Conservation (phyloP, 2,113 vertebrate species). For the Oncorhynchus clarkii region DNA sequence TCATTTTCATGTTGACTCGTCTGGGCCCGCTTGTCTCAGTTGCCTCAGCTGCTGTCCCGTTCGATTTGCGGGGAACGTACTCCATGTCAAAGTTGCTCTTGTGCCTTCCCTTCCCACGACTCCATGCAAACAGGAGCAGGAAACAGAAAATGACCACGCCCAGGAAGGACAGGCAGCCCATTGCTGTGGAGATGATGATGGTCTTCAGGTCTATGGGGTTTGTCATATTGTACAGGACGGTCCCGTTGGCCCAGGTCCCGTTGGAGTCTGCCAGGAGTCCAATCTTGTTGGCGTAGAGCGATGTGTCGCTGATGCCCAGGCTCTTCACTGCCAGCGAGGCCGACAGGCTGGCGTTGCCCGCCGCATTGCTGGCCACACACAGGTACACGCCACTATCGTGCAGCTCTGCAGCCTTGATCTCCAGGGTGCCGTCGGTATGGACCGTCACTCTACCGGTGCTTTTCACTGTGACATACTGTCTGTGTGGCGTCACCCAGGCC, state of each 20-base stretch:
- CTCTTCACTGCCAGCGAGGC: slow-evolving; percentile 89
- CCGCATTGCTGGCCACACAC: slow-evolving; percentile 93
- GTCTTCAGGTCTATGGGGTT: slow-evolving; percentile 96
- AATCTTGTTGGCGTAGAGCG: slow-evolving; percentile 89
- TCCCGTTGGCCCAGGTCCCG: slow-evolving; percentile 90
- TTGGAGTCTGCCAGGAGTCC: slow-evolving; percentile 91
- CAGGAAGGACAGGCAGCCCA: slow-evolving; percentile 98
- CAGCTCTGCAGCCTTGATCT: slow-evolving; percentile 91
- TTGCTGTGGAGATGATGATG: slow-evolving; percentile 96
- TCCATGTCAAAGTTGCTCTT: slow-evolving; percentile 97
- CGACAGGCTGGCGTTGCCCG: slow-evolving; percentile 91
- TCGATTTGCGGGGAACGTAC: slow-evolving; percentile 93
- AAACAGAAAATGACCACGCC: slow-evolving; percentile 97
- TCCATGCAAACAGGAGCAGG: slow-evolving; percentile 95
- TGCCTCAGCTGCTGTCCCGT: slow-evolving; percentile 79
- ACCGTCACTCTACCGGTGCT: slow-evolving; percentile 92
- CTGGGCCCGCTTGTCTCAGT: slow-evolving; percentile 86
- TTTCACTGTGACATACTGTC: slow-evolving; percentile 90
- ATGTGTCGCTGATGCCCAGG: slow-evolving; percentile 82
- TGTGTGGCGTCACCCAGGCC: slow-evolving; percentile 92
- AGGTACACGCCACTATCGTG: slow-evolving; percentile 95
- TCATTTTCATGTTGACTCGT: slow-evolving; percentile 99
- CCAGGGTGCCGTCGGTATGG: slow-evolving; percentile 89
- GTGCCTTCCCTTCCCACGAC: slow-evolving; percentile 94
- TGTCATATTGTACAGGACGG: slow-evolving; percentile 88